Conservation (phyloP, 2,113 vertebrate genomes). For the Trematocara stigmaticum region DNA sequence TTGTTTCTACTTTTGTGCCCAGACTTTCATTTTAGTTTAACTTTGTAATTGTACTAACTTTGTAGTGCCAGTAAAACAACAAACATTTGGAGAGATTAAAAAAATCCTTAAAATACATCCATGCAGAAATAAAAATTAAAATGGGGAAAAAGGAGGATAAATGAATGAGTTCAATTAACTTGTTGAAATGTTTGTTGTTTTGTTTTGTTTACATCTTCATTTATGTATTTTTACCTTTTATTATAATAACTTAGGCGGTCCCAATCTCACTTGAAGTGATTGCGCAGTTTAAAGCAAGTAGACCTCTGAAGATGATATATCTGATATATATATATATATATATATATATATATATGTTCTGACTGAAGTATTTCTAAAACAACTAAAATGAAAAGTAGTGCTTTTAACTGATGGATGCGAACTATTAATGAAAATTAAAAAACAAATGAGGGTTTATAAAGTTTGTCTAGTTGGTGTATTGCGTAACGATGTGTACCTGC, state of each 20-base stretch:
- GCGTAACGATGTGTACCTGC: not conserved
- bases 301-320: too few relatives aligned
- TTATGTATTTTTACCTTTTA: not conserved
- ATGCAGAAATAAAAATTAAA: not conserved
- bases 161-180: not conserved
- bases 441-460: rapidly evolving
- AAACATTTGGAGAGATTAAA: not conserved
- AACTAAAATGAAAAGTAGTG: not conserved
- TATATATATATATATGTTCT: not conserved
- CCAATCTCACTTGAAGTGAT: too few relatives aligned
- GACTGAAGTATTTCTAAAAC: not conserved
- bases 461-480: not conserved
- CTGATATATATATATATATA: not conserved
- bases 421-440: not conserved
- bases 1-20: not conserved
- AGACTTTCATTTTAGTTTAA: not conserved
- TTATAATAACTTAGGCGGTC: rapidly evolving
- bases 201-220: not conserved
- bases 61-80: not conserved
- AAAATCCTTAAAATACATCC: not conserved
- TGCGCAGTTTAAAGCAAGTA: too few relatives aligned
- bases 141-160: rapidly evolving
- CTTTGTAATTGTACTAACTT: not conserved
- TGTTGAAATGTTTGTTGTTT: not conserved
- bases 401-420: not conserved